Conservation (phyloP, 2,888 invertebrate genomes). For the Dinocampus coccinellae region DNA sequence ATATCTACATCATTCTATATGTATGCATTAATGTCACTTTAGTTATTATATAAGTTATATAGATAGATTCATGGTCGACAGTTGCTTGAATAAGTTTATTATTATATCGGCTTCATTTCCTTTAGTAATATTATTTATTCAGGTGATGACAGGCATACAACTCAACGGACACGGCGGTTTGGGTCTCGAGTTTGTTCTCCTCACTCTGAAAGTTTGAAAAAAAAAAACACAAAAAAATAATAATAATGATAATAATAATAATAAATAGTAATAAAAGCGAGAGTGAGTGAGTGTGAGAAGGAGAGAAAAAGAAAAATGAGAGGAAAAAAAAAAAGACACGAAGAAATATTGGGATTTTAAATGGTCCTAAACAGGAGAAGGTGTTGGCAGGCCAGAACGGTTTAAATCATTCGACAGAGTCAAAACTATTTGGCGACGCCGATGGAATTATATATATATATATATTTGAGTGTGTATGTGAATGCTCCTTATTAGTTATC, state of each 20-base stretch:
- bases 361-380: not conserved
- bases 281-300: too few species aligned
- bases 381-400: slow-evolving; percentile 2
- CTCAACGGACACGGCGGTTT: not conserved
- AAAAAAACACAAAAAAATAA: not conserved
- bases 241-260: not conserved
- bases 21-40: not conserved
- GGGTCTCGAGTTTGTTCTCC: not conserved
- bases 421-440: slow-evolving; percentile 33
- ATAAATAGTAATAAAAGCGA: not conserved
- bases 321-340: not conserved
- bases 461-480: too few species aligned
- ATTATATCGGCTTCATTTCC: not conserved
- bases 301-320: not conserved
- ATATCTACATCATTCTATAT: not conserved
- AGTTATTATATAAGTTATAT: not conserved
- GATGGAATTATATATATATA: not conserved
- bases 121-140: not conserved
- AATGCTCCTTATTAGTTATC: too few species aligned
- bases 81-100: not conserved
- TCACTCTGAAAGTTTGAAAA: not conserved
- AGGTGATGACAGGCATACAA: slow-evolving; percentile 4
- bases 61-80: not conserved
- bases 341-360: not conserved
- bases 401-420: slow-evolving; percentile 15